These are phyloP conservation scores for Odontocerum albicorne DNA, from an alignment of 2,888 invertebrate species.

Conservation along the genomic window DNA sequence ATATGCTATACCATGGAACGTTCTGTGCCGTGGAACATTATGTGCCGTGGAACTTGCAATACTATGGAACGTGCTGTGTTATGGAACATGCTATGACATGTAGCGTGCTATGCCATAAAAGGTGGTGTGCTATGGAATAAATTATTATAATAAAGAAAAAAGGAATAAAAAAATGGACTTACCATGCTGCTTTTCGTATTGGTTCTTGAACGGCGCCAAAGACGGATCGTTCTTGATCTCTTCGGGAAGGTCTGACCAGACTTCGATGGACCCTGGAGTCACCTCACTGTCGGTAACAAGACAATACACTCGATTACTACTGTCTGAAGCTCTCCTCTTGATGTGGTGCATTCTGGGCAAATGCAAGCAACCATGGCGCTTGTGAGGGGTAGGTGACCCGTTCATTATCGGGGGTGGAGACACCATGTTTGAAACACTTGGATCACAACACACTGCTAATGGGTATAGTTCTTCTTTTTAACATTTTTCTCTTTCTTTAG, in stretches of 20 bases:
- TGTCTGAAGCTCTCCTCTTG: not conserved
- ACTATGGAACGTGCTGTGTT: too few species aligned
- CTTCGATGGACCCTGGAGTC: conserved; percentile 62
- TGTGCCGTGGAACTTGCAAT: too few species aligned
- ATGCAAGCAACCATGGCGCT: not conserved
- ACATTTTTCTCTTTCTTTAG: too few species aligned
- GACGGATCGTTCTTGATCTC: conserved; percentile 67
- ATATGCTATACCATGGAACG: too few species aligned
- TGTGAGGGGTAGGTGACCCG: not conserved
- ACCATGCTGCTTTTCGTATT: conserved; percentile 58
- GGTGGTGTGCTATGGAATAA: too few species aligned
- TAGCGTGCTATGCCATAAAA: too few species aligned
- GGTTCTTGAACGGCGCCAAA: conserved; percentile 61
- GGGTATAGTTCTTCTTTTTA: too few species aligned
- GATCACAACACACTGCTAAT: too few species aligned
- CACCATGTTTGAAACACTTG: too few species aligned
- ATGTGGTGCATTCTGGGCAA: not conserved
- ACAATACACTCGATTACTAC: conserved; percentile 44
- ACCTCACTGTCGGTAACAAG: conserved; percentile 58
- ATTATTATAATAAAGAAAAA: not conserved
- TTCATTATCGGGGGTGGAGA: not conserved
- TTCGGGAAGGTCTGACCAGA: conserved; percentile 67
- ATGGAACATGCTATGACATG: too few species aligned
- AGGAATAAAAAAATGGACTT: conserved; percentile 37
- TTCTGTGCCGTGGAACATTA: too few species aligned